Evolutionary conservation across 2,113 vertebrate genomes (phyloP).

Genomic region (Psammodynastes pulverulentus): DNA sequence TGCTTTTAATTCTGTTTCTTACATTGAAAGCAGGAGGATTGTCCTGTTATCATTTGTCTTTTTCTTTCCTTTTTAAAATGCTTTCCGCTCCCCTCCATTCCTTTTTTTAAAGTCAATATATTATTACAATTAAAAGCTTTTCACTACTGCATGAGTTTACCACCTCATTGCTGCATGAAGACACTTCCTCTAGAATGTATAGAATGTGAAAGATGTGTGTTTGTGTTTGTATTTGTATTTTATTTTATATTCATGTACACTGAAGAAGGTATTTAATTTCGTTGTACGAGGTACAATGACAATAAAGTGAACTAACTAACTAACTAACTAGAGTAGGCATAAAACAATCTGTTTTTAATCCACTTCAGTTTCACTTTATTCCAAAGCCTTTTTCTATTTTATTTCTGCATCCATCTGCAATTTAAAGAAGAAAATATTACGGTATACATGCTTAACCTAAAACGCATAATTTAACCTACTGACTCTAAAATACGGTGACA

Average conservation of each 20-base stretch:
- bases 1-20: conserved; percentile 23
- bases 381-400: neutral
- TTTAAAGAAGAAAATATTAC: neutral
- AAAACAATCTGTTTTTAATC: neutral
- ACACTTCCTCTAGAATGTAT: neutral
- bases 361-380: neutral
- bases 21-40: conserved; percentile 24
- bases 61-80: neutral
- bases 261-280: too few relatives aligned
- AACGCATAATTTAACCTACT: neutral
- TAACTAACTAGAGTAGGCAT: too few relatives aligned
- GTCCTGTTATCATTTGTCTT: neutral
- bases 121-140: neutral
- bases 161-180: neutral
- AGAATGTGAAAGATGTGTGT: too few relatives aligned
- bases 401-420: neutral
- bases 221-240: too few relatives aligned
- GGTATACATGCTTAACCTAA: neutral
- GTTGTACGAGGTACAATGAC: too few relatives aligned
- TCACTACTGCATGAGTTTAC: neutral
- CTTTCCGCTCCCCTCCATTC: neutral
- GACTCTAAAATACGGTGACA: neutral
- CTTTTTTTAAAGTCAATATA: neutral
- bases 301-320: too few relatives aligned
- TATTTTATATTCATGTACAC: too few relatives aligned